Evolutionary conservation across 2,888 invertebrate species (phyloP), one percentile per base, ranked within the genome.

Genomic region (Xestobium rufovillosum): DNA sequence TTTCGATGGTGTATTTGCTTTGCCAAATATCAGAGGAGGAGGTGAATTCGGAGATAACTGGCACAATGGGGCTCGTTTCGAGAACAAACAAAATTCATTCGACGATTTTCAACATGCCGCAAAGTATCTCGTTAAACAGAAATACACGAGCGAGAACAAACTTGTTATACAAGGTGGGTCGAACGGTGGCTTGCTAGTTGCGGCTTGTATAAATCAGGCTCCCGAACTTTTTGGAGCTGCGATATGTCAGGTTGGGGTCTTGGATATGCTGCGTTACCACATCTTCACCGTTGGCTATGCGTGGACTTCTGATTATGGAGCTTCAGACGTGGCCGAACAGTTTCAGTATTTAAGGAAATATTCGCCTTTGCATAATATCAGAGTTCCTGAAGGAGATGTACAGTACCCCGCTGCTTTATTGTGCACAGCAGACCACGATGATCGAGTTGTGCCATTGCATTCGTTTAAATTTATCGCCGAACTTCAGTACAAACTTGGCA

Each of bases 261-360:
- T 96, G 69, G 98, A 98, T 68, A 92, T 97, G 95, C 70, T 97
- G 43, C 78, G 95, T 37, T 98, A 88, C 71, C 95, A 97, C 66
- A 94, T 94, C 69, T 95, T 97, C 66, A 98, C 97, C 3, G 92
- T 97, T 58, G 98, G 96, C 0, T 86, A 88, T 66, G 89, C 92
- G 28, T 98, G 97, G 97, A 83, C 67, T 39, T 88, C 94, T 0
- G 97, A 98, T 69, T 98, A 86, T 69, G 97, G 97, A 26, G 83
- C 82, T 65, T 82, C 95, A 0, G 90, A 91, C 51, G 79, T 87
- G 52, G 71, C 78, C 51, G 80, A 86, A 15, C 85, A 96, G 56
- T 97, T 96, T 61, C 71, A 83, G 6, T 86, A 85, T 66, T 67
- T 94, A 34, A 69, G 79, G 42, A 84, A 85, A 59, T 88, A 88